These are phyloP conservation scores for Gasterosteus aculeatus DNA, from an alignment of 2,113 vertebrate genomes.

Conservation along the genomic window DNA sequence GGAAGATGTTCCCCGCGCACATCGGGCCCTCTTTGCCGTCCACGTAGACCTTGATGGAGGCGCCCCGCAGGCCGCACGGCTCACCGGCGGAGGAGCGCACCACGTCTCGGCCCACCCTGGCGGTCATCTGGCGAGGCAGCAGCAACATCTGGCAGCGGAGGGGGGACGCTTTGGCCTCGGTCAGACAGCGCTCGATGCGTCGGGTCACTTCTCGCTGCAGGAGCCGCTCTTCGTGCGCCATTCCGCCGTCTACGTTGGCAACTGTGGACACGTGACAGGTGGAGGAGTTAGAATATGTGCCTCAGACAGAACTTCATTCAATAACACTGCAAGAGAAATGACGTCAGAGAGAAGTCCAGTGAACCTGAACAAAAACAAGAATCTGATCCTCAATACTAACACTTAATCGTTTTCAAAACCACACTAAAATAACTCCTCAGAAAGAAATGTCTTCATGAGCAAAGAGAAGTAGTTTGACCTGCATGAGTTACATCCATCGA, in stretches of 20 bases:
- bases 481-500: conserved; percentile 42
- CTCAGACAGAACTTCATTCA: neutral
- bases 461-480: conserved; percentile 28
- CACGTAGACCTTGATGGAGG: conserved; percentile 73
- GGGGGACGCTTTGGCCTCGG: conserved; percentile 72
- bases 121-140: conserved; percentile 75
- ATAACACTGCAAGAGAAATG: neutral
- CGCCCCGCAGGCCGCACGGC: conserved; percentile 83
- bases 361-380: neutral
- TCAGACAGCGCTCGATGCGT: conserved; percentile 75
- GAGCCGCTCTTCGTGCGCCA: conserved; percentile 60
- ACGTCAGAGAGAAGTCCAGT: neutral
- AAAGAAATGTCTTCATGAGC: neutral
- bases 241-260: conserved; percentile 7
- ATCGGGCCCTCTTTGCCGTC: conserved; percentile 65
- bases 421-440: conserved; percentile 11
- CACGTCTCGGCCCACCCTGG: conserved; percentile 72
- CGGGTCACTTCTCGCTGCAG: conserved; percentile 67
- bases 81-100: conserved; percentile 70
- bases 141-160: conserved; percentile 78
- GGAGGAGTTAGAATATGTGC: neutral
- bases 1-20: conserved; percentile 66
- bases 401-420: neutral
- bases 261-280: conserved; percentile 24
- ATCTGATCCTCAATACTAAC: neutral